These are phyloP conservation scores for Myoxocephalus aenaeus DNA, from an alignment of 2,797 vertebrate genomes.

Conservation along the genomic window DNA sequence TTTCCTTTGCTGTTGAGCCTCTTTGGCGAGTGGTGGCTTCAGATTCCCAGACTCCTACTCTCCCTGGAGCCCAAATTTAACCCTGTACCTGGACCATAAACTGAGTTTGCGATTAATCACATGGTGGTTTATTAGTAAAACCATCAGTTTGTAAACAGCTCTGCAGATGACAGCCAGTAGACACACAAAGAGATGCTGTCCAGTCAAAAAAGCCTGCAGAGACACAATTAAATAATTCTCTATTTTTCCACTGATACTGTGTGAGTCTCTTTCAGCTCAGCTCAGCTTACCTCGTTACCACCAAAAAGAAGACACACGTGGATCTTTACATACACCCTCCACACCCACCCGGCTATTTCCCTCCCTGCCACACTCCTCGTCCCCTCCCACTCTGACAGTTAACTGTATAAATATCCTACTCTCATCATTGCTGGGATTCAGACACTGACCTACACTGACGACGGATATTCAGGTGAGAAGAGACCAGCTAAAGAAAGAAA, in stretches of 20 bases:
- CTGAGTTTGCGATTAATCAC: slow-evolving; percentile 40
- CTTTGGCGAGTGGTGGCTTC: not conserved
- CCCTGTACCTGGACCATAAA: slow-evolving; percentile 29
- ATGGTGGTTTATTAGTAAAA: slow-evolving; percentile 48
- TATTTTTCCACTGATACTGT: too few species aligned
- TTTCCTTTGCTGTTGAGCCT: not conserved
- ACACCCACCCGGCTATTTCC: slow-evolving; percentile 50
- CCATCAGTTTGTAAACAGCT: slow-evolving; percentile 48
- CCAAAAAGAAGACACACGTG: slow-evolving; percentile 50
- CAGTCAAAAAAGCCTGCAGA: slow-evolving; percentile 71
- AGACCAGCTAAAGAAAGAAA: slow-evolving; percentile 17
- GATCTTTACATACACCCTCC: slow-evolving; percentile 29
- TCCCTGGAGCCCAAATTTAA: slow-evolving; percentile 15
- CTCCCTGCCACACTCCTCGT: slow-evolving; percentile 49
- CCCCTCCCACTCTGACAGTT: slow-evolving; percentile 67
- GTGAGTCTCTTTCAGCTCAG: slow-evolving; percentile 28
- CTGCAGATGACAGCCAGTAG: slow-evolving; percentile 38
- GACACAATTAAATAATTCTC: slow-evolving; percentile 38
- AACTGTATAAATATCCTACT: slow-evolving; percentile 75
- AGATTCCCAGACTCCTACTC: slow-evolving; percentile 15
- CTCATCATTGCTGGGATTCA: slow-evolving; percentile 50
- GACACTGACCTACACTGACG: slow-evolving; percentile 55
- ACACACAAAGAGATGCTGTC: slow-evolving; percentile 64
- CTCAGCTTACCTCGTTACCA: slow-evolving; percentile 2
- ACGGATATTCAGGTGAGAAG: slow-evolving; percentile 15